phyloP scores from a whole-genome alignment of 2,113 vertebrate genomes.

The Tichodroma muraria region DNA sequence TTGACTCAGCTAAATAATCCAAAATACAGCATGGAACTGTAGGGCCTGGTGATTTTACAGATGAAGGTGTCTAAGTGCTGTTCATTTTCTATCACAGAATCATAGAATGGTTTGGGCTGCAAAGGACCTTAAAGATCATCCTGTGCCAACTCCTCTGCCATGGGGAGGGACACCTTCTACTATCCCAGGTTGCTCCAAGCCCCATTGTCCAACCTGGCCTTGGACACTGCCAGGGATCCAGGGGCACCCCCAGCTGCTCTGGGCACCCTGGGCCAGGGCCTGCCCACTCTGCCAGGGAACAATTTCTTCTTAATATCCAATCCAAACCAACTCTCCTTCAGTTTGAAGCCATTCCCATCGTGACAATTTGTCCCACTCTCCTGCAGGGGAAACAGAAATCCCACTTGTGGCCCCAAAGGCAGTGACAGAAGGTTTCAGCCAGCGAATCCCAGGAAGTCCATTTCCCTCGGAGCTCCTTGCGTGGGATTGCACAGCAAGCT shows the following conservation, averaged over 20 bases:
- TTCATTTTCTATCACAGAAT: neutral
- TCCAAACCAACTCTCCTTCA: neutral
- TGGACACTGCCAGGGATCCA: neutral
- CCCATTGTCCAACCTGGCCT: neutral
- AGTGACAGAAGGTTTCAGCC: neutral
- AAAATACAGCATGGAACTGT: neutral
- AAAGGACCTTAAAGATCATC: neutral
- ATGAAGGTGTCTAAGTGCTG: neutral
- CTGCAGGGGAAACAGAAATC: neutral
- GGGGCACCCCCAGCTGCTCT: neutral
- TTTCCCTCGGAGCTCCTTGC: neutral
- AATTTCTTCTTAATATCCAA: neutral
- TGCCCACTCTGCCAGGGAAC: fast-evolving
- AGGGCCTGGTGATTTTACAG: neutral
- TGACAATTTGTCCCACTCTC: neutral
- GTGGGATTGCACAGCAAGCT: neutral
- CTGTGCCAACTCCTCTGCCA: neutral
- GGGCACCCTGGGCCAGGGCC: neutral
- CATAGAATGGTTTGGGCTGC: neutral
- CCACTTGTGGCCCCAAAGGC: neutral
- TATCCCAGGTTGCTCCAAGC: neutral
- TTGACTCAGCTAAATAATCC: neutral
- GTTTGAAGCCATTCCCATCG: neutral
- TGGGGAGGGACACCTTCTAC: neutral
- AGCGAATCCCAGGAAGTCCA: neutral